These are phyloP conservation scores for Zaprionus ornatus DNA, from an alignment of 1,140 invertebrate species.

Conservation along the genomic window DNA sequence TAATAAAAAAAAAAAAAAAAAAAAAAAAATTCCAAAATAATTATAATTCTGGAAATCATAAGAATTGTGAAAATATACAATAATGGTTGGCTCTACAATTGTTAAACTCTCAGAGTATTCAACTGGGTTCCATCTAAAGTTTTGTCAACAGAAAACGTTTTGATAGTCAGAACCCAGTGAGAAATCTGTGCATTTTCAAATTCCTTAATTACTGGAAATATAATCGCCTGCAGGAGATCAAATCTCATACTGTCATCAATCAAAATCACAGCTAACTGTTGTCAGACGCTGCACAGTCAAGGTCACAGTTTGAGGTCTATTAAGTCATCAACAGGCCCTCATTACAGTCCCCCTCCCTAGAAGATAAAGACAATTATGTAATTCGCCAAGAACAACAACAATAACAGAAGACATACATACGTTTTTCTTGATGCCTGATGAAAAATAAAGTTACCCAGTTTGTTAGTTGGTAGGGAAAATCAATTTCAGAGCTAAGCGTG, in stretches of 20 bases:
- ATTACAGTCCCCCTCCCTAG: no score
- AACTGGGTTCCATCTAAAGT: no score
- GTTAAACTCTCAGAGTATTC: no score
- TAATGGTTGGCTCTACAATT: no score
- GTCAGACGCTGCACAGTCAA: conserved; percentile 13
- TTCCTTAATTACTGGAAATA: neutral
- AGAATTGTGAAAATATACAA: no score
- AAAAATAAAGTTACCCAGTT: conserved; percentile 9
- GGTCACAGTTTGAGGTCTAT: conserved; percentile 38
- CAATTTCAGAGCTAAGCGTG: conserved; percentile 26
- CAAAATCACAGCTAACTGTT: conserved; percentile 19
- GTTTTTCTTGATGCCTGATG: neutral
- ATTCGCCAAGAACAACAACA: conserved; percentile 5
- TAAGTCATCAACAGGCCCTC: conserved; percentile 54
- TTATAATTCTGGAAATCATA: no score
- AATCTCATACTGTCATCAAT: conserved; percentile 42
- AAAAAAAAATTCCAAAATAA: no score
- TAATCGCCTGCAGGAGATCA: neutral
- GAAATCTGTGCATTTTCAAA: neutral
- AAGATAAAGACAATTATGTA: conserved; percentile 39
- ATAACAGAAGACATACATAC: neutral
- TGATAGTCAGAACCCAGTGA: neutral
- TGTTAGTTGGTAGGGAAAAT: conserved; percentile 38
- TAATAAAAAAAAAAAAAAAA: no score
- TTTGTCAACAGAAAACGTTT: neutral